Evolutionary conservation across 2,888 invertebrate genomes (phyloP).

Genomic region (Hyposoter didymator): DNA sequence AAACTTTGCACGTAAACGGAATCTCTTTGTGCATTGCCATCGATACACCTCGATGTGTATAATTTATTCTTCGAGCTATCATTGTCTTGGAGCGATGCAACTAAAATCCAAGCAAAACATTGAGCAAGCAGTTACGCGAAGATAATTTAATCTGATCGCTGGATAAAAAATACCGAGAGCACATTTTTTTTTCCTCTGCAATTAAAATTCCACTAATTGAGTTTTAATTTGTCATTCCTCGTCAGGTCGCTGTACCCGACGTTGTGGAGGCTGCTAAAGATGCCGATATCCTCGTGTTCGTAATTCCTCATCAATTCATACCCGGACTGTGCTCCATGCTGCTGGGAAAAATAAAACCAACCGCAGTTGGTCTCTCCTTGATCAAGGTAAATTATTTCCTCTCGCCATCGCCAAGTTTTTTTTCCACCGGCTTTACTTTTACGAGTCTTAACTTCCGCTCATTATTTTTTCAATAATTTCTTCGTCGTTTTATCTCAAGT

Average conservation of each 20-base stretch:
- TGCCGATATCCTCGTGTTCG: conserved; percentile 89
- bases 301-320: conserved; percentile 89
- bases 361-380: conserved; percentile 87
- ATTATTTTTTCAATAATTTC: neutral
- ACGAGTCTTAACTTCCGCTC: neutral
- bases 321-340: conserved; percentile 85
- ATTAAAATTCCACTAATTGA: neutral
- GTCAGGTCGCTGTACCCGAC: conserved; percentile 88
- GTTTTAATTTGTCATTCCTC: conserved; percentile 2
- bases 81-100: neutral
- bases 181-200: neutral
- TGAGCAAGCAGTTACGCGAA: neutral
- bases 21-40: neutral
- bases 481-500: neutral
- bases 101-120: neutral
- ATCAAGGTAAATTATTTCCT: conserved; percentile 86
- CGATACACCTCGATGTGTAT: neutral
- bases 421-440: neutral
- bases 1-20: conserved; percentile 7
- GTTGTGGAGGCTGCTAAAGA: conserved; percentile 87
- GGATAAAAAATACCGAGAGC: neutral
- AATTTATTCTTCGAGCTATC: neutral
- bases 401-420: neutral
- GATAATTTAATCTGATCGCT: neutral
- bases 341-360: conserved; percentile 86